A percentile compares a stretch with the other conserved stretches of the same genome.
Conservation (phyloP, 1,140 invertebrate species). For the Notospermus geniculatus region DNA sequence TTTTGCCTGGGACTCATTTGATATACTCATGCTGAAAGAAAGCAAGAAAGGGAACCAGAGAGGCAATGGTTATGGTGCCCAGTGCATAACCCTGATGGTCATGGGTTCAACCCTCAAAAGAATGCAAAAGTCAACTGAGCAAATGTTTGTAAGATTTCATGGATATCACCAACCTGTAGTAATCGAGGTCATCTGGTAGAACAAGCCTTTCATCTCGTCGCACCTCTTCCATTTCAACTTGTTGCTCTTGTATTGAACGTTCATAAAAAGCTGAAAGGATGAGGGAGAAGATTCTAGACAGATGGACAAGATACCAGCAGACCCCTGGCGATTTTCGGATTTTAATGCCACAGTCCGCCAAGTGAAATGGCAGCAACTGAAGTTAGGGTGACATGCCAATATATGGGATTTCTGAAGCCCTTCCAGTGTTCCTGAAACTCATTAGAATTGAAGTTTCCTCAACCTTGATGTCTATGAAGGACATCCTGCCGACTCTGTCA, state of each 20-base stretch:
- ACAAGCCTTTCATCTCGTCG: constrained; percentile 67
- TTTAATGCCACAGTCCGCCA: too few species aligned
- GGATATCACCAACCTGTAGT: constrained; percentile 60
- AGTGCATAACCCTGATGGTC: constrained; percentile 13
- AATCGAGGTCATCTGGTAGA: constrained; percentile 73
- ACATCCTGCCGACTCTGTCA: too few species aligned
- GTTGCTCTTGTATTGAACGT: constrained; percentile 61
- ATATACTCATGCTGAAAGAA: constrained; percentile 56
- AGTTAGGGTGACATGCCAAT: too few species aligned
- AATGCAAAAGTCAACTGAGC: neutral
- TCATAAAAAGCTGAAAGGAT: constrained; percentile 62
- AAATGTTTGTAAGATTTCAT: neutral
- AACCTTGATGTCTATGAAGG: too few species aligned
- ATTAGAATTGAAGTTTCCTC: too few species aligned
- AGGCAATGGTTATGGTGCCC: constrained; percentile 19
- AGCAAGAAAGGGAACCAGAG: constrained; percentile 40
- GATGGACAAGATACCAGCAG: constrained; percentile 5
- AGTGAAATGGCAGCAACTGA: too few species aligned
- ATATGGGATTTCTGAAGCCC: too few species aligned
- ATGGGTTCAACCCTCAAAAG: neutral
- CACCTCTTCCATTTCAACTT: constrained; percentile 68
- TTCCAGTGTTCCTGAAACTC: too few species aligned
- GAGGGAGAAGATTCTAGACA: neutral
- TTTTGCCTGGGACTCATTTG: constrained; percentile 63
- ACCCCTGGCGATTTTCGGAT: too few species aligned